A percentile compares a stretch with the other conserved stretches of the same genome.
Conservation (phyloP, 2,888 invertebrate genomes). For the Smittia sp. region DNA sequence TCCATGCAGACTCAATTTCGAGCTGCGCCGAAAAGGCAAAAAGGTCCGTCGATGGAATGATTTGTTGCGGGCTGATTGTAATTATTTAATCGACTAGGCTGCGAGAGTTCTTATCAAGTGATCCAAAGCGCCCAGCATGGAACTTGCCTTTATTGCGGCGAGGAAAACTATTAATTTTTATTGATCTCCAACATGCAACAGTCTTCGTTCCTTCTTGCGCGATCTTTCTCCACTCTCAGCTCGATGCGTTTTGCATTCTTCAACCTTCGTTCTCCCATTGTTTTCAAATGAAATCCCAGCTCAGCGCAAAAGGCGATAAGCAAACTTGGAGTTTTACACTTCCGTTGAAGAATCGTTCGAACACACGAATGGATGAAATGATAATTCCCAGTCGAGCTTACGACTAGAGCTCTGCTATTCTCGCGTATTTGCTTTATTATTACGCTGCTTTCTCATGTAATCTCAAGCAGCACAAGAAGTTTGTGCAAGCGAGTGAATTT, state of each 20-base stretch:
- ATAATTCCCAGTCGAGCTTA: background rate
- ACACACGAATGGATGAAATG: conserved; percentile 8
- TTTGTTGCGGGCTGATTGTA: conserved; percentile 2
- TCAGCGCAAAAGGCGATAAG: conserved; percentile 17
- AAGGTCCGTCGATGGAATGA: conserved; percentile 6
- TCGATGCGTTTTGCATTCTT: conserved; percentile 25
- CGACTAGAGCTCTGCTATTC: background rate
- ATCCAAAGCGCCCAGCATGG: background rate
- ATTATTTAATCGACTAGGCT: conserved; percentile 7
- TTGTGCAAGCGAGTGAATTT: conserved; percentile 17
- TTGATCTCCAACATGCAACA: conserved; percentile 29
- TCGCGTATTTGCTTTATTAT: background rate
- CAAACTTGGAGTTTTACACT: conserved; percentile 14
- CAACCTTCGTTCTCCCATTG: conserved; percentile 1
- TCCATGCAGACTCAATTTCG: conserved; percentile 3
- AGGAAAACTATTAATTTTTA: conserved; percentile 30
- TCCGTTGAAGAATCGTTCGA: background rate
- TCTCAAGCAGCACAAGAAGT: conserved; percentile 1
- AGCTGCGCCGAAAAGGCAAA: background rate
- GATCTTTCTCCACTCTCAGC: background rate
- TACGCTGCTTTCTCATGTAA: background rate
- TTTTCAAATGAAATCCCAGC: background rate
- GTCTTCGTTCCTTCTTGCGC: background rate
- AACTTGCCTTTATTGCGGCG: background rate
- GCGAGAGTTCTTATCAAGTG: background rate